Conservation (phyloP, 2,113 vertebrate species). For the Uropsilus gracilis region DNA sequence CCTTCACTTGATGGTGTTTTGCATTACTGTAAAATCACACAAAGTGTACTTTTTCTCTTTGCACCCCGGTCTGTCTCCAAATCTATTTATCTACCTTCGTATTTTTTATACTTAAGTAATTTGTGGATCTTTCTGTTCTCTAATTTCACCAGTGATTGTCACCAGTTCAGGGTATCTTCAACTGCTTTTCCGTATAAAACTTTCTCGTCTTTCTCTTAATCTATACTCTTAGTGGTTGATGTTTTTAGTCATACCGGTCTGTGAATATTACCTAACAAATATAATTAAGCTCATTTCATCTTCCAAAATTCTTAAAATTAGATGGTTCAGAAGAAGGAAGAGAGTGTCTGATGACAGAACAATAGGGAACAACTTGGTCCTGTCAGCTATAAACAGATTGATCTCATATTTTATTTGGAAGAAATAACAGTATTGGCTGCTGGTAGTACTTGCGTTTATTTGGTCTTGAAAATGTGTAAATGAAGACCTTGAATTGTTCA, state of each 20-base stretch:
- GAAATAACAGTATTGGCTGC: conserved; percentile 43
- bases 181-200: not conserved
- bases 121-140: conserved; percentile 13
- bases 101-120: not conserved
- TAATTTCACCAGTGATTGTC: not conserved
- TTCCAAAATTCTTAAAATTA: conserved; percentile 39
- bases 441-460: conserved; percentile 49
- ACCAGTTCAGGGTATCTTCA: not conserved
- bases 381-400: conserved; percentile 56
- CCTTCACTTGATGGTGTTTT: not conserved
- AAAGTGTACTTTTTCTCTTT: not conserved
- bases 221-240: not conserved
- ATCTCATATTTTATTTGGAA: conserved; percentile 50
- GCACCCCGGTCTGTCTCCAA: not conserved
- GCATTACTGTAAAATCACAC: not conserved
- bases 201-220: conserved; percentile 44
- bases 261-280: not conserved
- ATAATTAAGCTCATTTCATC: not conserved
- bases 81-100: not conserved
- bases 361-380: conserved; percentile 63
- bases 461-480: not conserved
- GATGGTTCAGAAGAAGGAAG: not conserved
- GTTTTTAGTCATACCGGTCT: conserved; percentile 34
- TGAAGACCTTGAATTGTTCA: conserved; percentile 25
- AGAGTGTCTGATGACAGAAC: not conserved